These are phyloP conservation scores for Eptesicus fuscus DNA, from an alignment of 2,113 vertebrate genomes.

Conservation along the genomic window DNA sequence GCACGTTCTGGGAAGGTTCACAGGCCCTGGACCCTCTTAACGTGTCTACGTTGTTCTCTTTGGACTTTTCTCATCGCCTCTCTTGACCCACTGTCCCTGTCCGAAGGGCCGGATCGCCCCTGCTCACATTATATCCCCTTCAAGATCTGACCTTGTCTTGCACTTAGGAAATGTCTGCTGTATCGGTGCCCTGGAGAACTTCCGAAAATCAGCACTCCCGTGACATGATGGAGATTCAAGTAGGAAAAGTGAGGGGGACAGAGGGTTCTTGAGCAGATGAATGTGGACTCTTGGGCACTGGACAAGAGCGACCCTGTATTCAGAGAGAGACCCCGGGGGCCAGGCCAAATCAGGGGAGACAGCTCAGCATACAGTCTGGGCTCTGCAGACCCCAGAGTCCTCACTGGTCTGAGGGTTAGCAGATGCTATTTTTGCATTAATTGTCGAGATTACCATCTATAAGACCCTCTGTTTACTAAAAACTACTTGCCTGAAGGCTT, in stretches of 20 bases:
- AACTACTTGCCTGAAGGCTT: constrained; percentile 79
- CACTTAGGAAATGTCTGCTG: background rate
- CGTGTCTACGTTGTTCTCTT: background rate
- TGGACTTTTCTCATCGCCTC: background rate
- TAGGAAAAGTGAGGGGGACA: rapidly evolving
- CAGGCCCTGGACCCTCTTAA: background rate
- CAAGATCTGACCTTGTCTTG: background rate
- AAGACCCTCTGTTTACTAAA: constrained; percentile 83
- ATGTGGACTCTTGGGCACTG: background rate
- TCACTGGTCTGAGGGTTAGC: constrained; percentile 80
- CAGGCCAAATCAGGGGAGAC: constrained; percentile 75
- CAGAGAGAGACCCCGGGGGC: constrained; percentile 56
- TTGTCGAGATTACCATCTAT: constrained; percentile 82
- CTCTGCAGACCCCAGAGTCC: constrained; percentile 76
- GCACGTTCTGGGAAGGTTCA: background rate
- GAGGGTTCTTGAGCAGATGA: background rate
- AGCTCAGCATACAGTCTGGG: constrained; percentile 68
- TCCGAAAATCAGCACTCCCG: background rate
- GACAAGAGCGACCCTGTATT: constrained; percentile 57
- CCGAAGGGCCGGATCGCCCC: background rate
- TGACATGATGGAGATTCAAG: background rate
- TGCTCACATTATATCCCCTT: background rate
- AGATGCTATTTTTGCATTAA: constrained; percentile 86
- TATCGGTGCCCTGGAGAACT: background rate
- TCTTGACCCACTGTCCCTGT: background rate